A percentile compares a stretch with the other conserved stretches of the same genome.
Evolutionary conservation across 1,140 invertebrate species (phyloP).

Genomic region (Musca domestica): DNA sequence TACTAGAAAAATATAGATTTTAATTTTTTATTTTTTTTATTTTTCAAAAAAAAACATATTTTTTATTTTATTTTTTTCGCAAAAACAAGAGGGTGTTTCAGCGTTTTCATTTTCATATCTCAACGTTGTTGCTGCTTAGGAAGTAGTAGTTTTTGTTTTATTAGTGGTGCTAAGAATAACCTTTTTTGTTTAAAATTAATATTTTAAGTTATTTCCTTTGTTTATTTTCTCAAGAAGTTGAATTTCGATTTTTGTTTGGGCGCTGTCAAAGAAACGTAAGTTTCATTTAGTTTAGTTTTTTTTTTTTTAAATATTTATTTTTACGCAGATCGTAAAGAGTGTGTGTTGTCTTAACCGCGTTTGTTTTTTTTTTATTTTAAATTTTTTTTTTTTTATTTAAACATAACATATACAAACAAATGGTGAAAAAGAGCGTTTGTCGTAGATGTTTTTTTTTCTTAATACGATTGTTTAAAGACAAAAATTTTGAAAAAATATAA

Average conservation of each 20-base stretch:
- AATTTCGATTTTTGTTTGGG: slow-evolving; percentile 89
- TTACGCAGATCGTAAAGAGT: slow-evolving; percentile 25
- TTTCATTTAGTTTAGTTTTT: slow-evolving; percentile 28
- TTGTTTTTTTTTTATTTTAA: slow-evolving; percentile 9
- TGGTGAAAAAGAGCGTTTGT: slow-evolving; percentile 28
- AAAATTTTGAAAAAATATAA: slow-evolving; percentile 16
- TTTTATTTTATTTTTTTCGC: slow-evolving; percentile 15
- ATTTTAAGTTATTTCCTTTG: slow-evolving; percentile 50
- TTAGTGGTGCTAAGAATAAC: not conserved
- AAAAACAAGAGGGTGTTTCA: slow-evolving; percentile 29
- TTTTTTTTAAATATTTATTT: slow-evolving; percentile 33
- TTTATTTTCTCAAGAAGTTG: slow-evolving; percentile 76
- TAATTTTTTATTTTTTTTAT: not conserved
- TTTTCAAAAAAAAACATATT: slow-evolving; percentile 15
- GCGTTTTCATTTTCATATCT: slow-evolving; percentile 21
- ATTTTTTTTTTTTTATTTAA: slow-evolving; percentile 33
- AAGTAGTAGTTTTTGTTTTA: not conserved
- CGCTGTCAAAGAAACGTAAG: slow-evolving; percentile 50
- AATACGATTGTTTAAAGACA: not conserved
- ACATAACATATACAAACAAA: slow-evolving; percentile 23
- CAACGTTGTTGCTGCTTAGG: not conserved
- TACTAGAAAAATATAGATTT: not conserved
- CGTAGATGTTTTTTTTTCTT: slow-evolving; percentile 9
- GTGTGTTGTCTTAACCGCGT: not conserved
- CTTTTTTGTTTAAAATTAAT: slow-evolving; percentile 36